Evolutionary conservation across 2,797 vertebrate species (phyloP).

Genomic region (Propithecus deckenii): DNA sequence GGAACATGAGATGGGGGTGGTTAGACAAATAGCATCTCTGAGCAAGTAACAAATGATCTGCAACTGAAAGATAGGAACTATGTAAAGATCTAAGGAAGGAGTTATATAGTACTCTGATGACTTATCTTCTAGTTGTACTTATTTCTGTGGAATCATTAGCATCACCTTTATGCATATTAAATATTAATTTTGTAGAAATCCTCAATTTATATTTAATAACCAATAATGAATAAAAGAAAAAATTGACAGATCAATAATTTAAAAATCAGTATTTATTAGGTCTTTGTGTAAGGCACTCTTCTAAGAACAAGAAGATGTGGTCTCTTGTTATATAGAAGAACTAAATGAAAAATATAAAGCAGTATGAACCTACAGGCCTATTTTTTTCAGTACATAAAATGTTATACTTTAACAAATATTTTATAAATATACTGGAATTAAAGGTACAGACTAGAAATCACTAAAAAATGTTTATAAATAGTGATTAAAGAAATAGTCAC

Average conservation of each 20-base stretch:
- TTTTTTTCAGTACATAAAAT: slow-evolving; percentile 18
- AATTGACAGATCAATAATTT: neutral
- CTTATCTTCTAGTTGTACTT: neutral
- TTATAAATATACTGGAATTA: slow-evolving; percentile 31
- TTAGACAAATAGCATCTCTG: neutral
- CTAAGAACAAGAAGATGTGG: neutral
- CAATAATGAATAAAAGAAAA: neutral
- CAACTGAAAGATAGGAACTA: neutral
- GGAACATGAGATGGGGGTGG: neutral
- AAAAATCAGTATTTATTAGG: slow-evolving; percentile 22
- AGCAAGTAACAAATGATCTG: neutral
- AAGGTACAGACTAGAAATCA: slow-evolving; percentile 13
- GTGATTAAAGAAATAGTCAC: neutral
- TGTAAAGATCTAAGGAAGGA: neutral
- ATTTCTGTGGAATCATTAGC: neutral
- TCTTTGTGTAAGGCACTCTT: neutral
- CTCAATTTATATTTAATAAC: slow-evolving; percentile 28
- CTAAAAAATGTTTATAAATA: slow-evolving; percentile 27
- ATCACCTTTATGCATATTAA: neutral
- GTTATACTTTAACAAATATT: neutral
- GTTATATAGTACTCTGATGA: neutral
- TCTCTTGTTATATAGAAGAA: neutral
- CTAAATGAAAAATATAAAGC: neutral
- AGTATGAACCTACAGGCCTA: neutral
- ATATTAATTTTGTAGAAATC: neutral